Base-by-base conservation (phyloP, 2,113 vertebrate genomes). In the Osmerus eperlanus region DNA sequence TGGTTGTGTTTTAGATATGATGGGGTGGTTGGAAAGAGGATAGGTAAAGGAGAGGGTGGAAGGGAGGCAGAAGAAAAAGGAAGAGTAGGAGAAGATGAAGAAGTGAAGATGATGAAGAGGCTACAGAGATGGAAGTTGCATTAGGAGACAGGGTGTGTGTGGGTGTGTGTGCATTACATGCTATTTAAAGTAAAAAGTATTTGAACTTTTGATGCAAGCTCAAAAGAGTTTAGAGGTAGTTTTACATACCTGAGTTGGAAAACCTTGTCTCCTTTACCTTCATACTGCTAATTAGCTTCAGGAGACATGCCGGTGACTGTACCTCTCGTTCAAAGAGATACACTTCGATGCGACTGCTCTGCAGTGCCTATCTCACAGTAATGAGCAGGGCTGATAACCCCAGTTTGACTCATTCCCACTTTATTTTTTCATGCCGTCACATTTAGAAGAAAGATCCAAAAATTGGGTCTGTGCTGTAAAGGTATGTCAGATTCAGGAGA, bases 261-360 rank as follows among this genome's bases (percentile, higher is more conserved):
- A 71, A 69, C 55, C 65, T 65, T 75, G 65, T 52, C 29, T 8
- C 16, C 60, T 67, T 77, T 67, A 70, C 69, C 77, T 82, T 83
- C 78, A 64, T 66, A 75, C 83, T 76, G 76, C 73, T 88, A 90
- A 92, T 91, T 89, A 86, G 77, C 77, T 81, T 82, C 65, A 72
- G 62, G 78, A 79, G 76, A 75, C 54, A 56, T 29, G 23, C 29
- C 74, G 60, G 80, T 75, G 74, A 83, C 83, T 73, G 77, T 78
- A 77, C 83, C 79, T 78, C 68, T 74, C 83, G 75, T 85, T 85
- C 80, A 86, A 81, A 86, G 81, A 77, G 13, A 14, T 60, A 2
- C 52, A 70, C 76, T 53, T 11, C 71, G 78, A 63, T 29, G 25
- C 69, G 84, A 81, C 75, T 84, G 61, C 36, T 53, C 70, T 21